Base-by-base conservation (phyloP, 2,797 vertebrate genomes). In the Megalops cyprinoides region DNA sequence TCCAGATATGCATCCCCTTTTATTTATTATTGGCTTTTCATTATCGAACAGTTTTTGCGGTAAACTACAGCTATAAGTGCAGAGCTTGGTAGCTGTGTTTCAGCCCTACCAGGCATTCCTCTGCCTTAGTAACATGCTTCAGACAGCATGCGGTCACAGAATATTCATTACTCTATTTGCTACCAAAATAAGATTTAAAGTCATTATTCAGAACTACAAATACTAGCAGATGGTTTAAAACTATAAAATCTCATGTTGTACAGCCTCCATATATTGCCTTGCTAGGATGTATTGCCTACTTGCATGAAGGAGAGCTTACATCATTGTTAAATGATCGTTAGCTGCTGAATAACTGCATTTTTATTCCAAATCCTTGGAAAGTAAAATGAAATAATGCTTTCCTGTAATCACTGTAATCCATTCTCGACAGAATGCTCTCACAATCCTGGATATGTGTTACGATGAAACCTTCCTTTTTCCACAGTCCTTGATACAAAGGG, bases 1-100 rank as follows among this genome's bases (percentile, higher is more conserved):
- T 39, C 34, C 39, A 84, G 84, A 88, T 88, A 76, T 20, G 83
- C 83, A 86, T 31, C 79, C 0, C 15, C 42, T 83, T 67, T 49
- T n/a, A n/a, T n/a, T 28, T 46, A 7, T 55, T 55, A 25, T 42
- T 76, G 8, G 34, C 34, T 65, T 12, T 78, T 20, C 49, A 65
- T 48, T 62, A 81, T 46, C 76, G 44, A 78, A 79, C 48, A 67
- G 49, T 85, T 73, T 81, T 58, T 77, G 76, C 39, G 74, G 84
- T 77, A 83, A 56, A 75, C 53, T 60, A 46, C 79, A 79, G 55
- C 42, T 81, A 78, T 74, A 82, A 79, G 83, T 82, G 77, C 76
- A 75, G 79, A 75, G 53, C n/a, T 73, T 77, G 74, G 44, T 78
- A 73, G 42, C 79, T 74, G 48, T 37, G 37, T 71, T 28, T 82